Evolutionary conservation across 2,888 invertebrate genomes (phyloP).

Genomic region (Lithophane semibrunnea): DNA sequence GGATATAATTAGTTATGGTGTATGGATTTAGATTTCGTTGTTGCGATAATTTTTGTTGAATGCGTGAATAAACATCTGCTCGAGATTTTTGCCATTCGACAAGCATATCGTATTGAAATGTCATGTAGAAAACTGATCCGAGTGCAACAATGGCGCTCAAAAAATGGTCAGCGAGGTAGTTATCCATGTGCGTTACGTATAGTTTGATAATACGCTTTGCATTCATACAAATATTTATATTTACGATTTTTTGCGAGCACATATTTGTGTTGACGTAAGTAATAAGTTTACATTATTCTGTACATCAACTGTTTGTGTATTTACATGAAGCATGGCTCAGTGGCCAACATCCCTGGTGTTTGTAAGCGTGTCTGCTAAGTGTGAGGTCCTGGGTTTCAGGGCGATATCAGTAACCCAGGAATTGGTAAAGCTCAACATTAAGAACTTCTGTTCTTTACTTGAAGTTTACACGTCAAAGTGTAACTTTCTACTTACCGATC

Average conservation of each 20-base stretch:
- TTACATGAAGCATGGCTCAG: conserved; percentile 21
- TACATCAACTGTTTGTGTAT: conserved; percentile 21
- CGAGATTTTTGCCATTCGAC: conserved; percentile 85
- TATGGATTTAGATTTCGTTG: conserved; percentile 90
- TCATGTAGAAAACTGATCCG: conserved; percentile 89
- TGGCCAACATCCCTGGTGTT: neutral
- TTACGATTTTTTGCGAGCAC: conserved; percentile 29
- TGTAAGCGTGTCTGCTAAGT: neutral
- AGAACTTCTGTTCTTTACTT: neutral
- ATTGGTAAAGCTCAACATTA: neutral
- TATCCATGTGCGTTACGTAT: conserved; percentile 47
- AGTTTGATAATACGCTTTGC: conserved; percentile 59
- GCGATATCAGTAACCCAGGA: too few species aligned
- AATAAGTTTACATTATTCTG: conserved; percentile 37
- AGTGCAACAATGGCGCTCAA: conserved; percentile 81
- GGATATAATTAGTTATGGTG: conserved; percentile 91
- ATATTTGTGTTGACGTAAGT: conserved; percentile 38
- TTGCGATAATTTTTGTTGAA: conserved; percentile 89
- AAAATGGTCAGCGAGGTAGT: conserved; percentile 83
- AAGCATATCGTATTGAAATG: conserved; percentile 86
- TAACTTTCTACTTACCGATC: neutral
- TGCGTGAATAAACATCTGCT: conserved; percentile 88
- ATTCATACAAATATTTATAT: conserved; percentile 61
- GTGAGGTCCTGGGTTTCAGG: conserved; percentile 19
- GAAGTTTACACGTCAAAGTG: neutral